Base-by-base conservation (phyloP, 2,888 invertebrate species). In the Camptogramma bilineatum region DNA sequence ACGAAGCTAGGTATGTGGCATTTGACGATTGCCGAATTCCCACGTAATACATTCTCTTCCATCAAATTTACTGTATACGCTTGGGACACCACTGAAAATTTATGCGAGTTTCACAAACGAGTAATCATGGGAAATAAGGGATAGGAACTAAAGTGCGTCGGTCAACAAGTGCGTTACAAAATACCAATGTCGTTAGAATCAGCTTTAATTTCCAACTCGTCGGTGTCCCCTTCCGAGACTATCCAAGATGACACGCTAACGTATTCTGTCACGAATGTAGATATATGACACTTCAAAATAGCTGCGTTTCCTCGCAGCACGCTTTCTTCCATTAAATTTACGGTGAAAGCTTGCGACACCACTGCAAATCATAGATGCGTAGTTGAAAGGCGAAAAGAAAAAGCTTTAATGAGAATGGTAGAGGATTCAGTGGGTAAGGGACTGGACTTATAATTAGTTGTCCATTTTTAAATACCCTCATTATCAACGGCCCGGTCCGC, bases 1-100 rank as follows among this genome's bases (percentile, higher is more conserved):
- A 98, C 97, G 94, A 98, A 98, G 94, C 97, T 97, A 79, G 98
- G 97, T 89, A 98, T 97, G 92, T 97, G 97, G 94, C 98, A 98
- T 94, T 98, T 97, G 82, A 98, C 94, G 85, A 97, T 96, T 73
- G 97, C 98, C 73, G 97, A 96, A 92, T 98, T 98, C 82, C 97
- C 97, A 82, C 96, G 96, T 79, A 98, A 94, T 74, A 98, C 97
- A 90, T 97, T 97, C 89, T 98, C 97, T 87, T 97, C 97, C 97
- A 97, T 97, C 81, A 98, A 96, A 94, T 97, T 97, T 76, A 97
- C 96, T 79, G 95, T 96, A 91, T 97, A 98, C 68, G 95, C 95
- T 94, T 98, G 97, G 81, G 97, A 96, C 78, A 98, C 97, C 91
- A 97, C 98, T 98, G 95, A 94, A 96, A 89, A 58, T 4, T 54